A percentile compares a stretch with the other conserved stretches of the same genome.
Conservation (phyloP, 2,888 invertebrate species). For the Dasypolia templi region DNA sequence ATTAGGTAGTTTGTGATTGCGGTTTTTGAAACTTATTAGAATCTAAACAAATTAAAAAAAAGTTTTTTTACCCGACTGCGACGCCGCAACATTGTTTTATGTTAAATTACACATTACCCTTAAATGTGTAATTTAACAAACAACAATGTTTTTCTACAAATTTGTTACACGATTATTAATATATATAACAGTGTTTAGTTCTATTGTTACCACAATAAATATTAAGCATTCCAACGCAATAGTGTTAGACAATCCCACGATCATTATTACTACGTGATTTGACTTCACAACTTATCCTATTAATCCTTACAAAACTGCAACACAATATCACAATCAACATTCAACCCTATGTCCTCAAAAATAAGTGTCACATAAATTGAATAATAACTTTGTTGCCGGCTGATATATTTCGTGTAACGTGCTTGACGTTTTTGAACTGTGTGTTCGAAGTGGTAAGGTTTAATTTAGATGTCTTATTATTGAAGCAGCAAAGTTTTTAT, state of each 20-base stretch:
- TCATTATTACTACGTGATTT: constrained; percentile 67
- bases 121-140: too few relatives aligned
- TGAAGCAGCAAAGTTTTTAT: constrained; percentile 56
- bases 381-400: constrained; percentile 17
- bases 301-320: constrained; percentile 51
- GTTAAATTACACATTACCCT: too few relatives aligned
- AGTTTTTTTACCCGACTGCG: not conserved
- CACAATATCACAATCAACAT: constrained; percentile 25
- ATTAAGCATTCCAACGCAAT: constrained; percentile 57
- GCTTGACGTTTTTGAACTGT: constrained; percentile 23
- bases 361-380: constrained; percentile 34
- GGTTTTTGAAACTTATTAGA: not conserved
- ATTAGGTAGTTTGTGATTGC: constrained; percentile 23
- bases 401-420: constrained; percentile 37
- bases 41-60: not conserved
- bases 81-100: too few relatives aligned
- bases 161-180: not conserved
- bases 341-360: not conserved
- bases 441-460: rapidly evolving
- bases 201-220: constrained; percentile 49
- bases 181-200: constrained; percentile 24
- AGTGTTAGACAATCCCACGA: constrained; percentile 64
- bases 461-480: not conserved
- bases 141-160: not conserved
- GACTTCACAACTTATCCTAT: constrained; percentile 64